Evolutionary conservation across 2,888 invertebrate genomes (phyloP).

Genomic region (Drosophila nr. perissopoda): DNA sequence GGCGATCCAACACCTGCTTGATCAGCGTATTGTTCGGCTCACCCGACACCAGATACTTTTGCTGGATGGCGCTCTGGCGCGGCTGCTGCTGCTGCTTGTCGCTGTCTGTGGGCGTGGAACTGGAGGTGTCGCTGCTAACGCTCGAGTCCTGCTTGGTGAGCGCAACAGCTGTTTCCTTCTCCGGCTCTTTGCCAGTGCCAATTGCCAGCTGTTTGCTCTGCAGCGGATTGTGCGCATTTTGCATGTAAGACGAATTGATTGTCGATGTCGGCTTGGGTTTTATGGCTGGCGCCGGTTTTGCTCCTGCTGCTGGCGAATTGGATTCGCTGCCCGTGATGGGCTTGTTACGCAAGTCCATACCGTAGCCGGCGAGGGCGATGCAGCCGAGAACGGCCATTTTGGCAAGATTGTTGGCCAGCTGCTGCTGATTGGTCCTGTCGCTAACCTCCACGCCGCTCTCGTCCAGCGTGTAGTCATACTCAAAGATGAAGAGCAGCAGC

Average conservation of each 20-base stretch:
- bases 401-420: conserved; percentile 96
- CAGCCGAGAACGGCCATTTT: conserved; percentile 94
- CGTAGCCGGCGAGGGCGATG: conserved; percentile 92
- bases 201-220: conserved; percentile 83
- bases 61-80: conserved; percentile 56
- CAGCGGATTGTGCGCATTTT: conserved; percentile 85
- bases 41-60: conserved; percentile 77
- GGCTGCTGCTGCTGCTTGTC: conserved; percentile 57
- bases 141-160: conserved; percentile 77
- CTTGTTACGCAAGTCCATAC: conserved; percentile 71
- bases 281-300: conserved; percentile 51
- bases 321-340: conserved; percentile 65
- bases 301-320: conserved; percentile 43
- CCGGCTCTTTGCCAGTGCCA: conserved; percentile 57
- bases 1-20: conserved; percentile 87
- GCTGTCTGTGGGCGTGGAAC: conserved; percentile 72
- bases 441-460: conserved; percentile 96
- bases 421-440: conserved; percentile 94
- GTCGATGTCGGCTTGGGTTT: conserved; percentile 52
- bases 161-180: conserved; percentile 42
- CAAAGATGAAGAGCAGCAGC: conserved; percentile 94
- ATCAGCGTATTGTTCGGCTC: conserved; percentile 87
- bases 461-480: conserved; percentile 98
- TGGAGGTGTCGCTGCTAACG: conserved; percentile 75
- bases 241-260: conserved; percentile 81